phyloP scores from a whole-genome alignment of 1,140 invertebrate genomes.

The Aporrectodea caliginosa region DNA sequence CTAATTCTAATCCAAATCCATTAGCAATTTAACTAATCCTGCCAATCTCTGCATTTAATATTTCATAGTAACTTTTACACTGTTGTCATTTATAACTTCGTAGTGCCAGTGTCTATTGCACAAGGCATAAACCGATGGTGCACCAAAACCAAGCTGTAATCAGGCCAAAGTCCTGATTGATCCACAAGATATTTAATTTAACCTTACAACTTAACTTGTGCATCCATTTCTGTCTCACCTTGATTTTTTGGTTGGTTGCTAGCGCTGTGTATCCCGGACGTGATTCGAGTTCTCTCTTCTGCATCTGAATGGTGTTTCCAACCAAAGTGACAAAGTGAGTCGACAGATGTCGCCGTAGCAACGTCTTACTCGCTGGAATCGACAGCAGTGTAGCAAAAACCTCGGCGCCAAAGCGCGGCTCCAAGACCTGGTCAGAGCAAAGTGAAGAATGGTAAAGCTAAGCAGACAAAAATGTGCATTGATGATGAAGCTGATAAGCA shows the following conservation, averaged over 20 bases:
- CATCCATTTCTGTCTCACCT: conserved; percentile 56
- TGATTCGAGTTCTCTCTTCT: conserved; percentile 81
- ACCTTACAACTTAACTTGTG: neutral
- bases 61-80: neutral
- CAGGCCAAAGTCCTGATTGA: no score
- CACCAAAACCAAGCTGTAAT: no score
- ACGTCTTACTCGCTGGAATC: conserved; percentile 88
- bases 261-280: conserved; percentile 79
- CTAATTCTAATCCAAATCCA: no score
- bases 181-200: neutral
- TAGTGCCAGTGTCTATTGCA: no score
- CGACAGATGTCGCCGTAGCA: conserved; percentile 86
- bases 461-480: no score
- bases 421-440: conserved; percentile 67
- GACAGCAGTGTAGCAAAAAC: conserved; percentile 86
- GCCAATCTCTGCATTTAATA: neutral
- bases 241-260: conserved; percentile 80
- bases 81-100: no score
- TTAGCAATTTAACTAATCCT: no score
- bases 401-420: conserved; percentile 89
- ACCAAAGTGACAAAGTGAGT: conserved; percentile 86
- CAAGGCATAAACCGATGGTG: neutral
- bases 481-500: no score
- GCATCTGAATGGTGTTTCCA: conserved; percentile 71
- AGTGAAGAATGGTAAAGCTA: no score